Evolutionary conservation across 2,888 invertebrate species (phyloP).

Genomic region (Drosophila setosimentum): DNA sequence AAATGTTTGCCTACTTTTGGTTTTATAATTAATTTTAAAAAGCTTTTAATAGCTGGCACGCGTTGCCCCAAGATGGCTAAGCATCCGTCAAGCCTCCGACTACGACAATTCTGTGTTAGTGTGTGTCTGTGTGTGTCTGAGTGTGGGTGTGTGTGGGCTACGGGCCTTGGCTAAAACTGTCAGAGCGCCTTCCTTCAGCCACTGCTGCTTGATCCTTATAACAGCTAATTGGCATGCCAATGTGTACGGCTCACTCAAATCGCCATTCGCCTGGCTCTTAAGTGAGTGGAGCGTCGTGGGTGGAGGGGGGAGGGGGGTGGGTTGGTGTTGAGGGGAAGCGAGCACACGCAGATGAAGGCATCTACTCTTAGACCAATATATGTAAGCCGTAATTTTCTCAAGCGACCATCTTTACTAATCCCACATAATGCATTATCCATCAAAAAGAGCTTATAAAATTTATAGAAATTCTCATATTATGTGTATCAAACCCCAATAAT

Average conservation of each 20-base stretch:
- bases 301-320: background rate
- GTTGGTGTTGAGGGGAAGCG: too few species aligned
- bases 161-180: conserved; percentile 17
- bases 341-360: conserved; percentile 13
- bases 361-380: background rate
- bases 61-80: conserved; percentile 45
- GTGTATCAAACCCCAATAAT: background rate
- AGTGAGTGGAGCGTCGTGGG: background rate
- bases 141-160: background rate
- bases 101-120: background rate
- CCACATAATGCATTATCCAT: conserved; percentile 1
- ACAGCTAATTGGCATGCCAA: conserved; percentile 59
- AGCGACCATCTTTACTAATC: conserved; percentile 1
- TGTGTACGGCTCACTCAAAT: conserved; percentile 37
- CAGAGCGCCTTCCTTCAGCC: background rate
- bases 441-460: background rate
- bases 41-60: conserved; percentile 77
- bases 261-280: conserved; percentile 15
- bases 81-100: conserved; percentile 24
- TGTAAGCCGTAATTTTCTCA: background rate
- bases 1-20: conserved; percentile 72
- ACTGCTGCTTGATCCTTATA: conserved; percentile 38
- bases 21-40: conserved; percentile 77
- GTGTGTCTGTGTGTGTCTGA: background rate
- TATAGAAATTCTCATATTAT: background rate